Percentiles rank a stretch among this genome's conserved stretches.
Evolutionary conservation across 1,140 invertebrate genomes (phyloP).

Genomic region (Zelostemma sp.): DNA sequence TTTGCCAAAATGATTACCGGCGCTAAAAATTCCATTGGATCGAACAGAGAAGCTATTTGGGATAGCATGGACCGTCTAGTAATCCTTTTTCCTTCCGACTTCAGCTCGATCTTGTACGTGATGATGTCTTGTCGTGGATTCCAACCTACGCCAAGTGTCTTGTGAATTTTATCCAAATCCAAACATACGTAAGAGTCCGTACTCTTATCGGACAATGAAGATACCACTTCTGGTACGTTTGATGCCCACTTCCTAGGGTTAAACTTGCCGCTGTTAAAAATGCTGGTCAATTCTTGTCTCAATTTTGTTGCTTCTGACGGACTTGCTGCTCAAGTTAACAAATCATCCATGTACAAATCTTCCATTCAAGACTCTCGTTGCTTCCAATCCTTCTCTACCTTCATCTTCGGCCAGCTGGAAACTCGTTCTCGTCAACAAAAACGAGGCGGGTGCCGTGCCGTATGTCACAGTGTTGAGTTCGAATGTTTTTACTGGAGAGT

Average conservation of each 20-base stretch:
- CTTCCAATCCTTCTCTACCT: neutral
- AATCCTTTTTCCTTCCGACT: neutral
- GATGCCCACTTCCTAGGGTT: too few relatives aligned
- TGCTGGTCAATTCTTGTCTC: neutral
- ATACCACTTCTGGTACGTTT: too few relatives aligned
- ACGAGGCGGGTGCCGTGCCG: neutral
- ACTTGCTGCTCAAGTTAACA: neutral
- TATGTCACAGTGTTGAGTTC: neutral
- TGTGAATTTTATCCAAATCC: too few relatives aligned
- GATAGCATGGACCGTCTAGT: neutral
- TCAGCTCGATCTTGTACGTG: too few relatives aligned
- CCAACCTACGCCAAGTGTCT: too few relatives aligned
- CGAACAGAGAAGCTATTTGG: neutral
- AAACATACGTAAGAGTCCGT: too few relatives aligned
- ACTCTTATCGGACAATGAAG: too few relatives aligned
- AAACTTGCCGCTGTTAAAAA: too few relatives aligned
- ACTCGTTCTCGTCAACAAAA: neutral
- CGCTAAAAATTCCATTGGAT: neutral
- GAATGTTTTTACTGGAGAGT: neutral
- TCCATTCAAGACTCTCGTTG: neutral
- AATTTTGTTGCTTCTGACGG: neutral
- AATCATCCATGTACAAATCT: constrained; percentile 3
- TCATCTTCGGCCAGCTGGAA: neutral
- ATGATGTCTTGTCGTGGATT: too few relatives aligned
- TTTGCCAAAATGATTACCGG: neutral